Percentiles rank a stretch among this genome's conserved stretches.
Evolutionary conservation across 2,113 vertebrate genomes (phyloP).

Genomic region (Xenus cinereus): DNA sequence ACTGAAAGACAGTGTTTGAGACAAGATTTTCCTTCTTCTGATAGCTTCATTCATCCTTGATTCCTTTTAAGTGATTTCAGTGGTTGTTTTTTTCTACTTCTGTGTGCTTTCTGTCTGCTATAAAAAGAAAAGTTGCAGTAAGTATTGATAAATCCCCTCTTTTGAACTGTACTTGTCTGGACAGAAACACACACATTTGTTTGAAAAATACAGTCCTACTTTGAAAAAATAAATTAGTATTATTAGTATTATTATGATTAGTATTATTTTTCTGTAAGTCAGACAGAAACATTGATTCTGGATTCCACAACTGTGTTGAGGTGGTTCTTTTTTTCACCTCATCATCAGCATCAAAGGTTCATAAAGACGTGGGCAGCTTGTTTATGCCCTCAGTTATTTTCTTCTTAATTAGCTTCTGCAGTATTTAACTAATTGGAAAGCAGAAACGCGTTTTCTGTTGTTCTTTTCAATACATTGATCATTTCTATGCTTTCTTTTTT

Average conservation of each 20-base stretch:
- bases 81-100: background rate
- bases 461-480: background rate
- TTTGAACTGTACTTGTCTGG: background rate
- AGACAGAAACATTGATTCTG: background rate
- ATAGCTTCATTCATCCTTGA: background rate
- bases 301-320: background rate
- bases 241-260: background rate
- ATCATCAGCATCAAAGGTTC: background rate
- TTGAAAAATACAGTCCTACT: background rate
- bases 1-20: background rate
- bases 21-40: background rate
- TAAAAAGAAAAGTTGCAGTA: background rate
- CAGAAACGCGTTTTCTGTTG: background rate
- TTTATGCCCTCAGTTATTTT: background rate
- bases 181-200: fast-evolving
- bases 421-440: background rate
- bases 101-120: background rate
- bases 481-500: background rate
- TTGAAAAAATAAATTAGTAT: background rate
- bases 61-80: background rate
- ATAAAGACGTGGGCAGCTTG: background rate
- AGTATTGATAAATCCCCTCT: background rate
- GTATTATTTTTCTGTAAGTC: background rate
- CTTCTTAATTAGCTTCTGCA: background rate
- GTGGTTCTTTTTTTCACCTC: background rate